A percentile compares a stretch with the other conserved stretches of the same genome.
phyloP scores from a whole-genome alignment of 2,888 invertebrate genomes.

The Ceramica pisi region DNA sequence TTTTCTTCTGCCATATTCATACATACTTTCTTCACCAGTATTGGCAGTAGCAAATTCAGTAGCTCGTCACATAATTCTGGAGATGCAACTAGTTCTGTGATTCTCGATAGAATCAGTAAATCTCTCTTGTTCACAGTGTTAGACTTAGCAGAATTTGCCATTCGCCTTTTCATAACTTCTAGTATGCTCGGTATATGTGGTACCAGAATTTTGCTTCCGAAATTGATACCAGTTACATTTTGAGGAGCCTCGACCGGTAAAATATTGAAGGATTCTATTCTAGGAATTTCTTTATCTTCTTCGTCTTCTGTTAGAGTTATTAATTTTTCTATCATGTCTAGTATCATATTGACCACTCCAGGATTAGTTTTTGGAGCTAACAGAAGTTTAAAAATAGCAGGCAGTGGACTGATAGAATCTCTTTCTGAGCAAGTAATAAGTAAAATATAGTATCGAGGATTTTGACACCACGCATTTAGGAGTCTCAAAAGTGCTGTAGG shows the following conservation, averaged over 20 bases:
- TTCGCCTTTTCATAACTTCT: constrained; percentile 92
- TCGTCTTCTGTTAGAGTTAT: constrained; percentile 92
- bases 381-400: constrained; percentile 93
- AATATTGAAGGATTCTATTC: constrained; percentile 82
- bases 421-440: constrained; percentile 91
- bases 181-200: constrained; percentile 94
- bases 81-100: constrained; percentile 94
- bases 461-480: constrained; percentile 95
- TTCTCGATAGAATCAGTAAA: constrained; percentile 93
- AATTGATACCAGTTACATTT: constrained; percentile 90
- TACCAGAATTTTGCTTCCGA: constrained; percentile 93
- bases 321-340: constrained; percentile 94
- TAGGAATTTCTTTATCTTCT: constrained; percentile 83
- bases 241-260: constrained; percentile 71
- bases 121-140: constrained; percentile 93
- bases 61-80: constrained; percentile 93
- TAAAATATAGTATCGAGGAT: constrained; percentile 94
- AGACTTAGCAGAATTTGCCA: constrained; percentile 90
- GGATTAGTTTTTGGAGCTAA: constrained; percentile 92
- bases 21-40: constrained; percentile 92
- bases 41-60: constrained; percentile 93
- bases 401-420: constrained; percentile 91
- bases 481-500: constrained; percentile 96
- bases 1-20: constrained; percentile 92
- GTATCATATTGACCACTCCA: constrained; percentile 92